These are phyloP conservation scores for Chondrilla cf. caribensis DNA, from an alignment of 37 sponge, comb jelly and placozoan species.

Conservation along the genomic window DNA sequence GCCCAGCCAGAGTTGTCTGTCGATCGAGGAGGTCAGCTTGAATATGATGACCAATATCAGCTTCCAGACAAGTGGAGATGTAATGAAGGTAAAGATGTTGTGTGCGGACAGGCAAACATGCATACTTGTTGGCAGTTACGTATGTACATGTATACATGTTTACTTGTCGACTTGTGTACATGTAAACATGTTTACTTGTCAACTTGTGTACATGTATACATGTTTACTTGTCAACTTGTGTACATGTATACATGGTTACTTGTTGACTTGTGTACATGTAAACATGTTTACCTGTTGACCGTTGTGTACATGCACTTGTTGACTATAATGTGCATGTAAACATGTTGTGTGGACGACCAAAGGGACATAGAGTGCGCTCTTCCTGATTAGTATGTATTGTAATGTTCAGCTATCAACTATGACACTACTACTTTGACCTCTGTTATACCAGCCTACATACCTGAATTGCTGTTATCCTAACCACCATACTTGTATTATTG, in stretches of 20 bases:
- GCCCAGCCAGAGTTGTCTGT: slow-evolving; percentile 10
- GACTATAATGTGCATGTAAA: too few relatives aligned
- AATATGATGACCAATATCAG: slow-evolving; percentile 41
- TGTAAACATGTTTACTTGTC: not conserved
- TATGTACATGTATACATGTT: not conserved
- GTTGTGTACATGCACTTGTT: too few relatives aligned
- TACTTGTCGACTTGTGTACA: not conserved
- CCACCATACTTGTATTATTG: too few relatives aligned
- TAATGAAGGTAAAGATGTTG: slow-evolving; percentile 29
- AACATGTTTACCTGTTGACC: not conserved
- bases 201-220: not conserved
- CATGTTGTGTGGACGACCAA: too few relatives aligned
- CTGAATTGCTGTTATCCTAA: too few relatives aligned
- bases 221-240: not conserved
- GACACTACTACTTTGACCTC: too few relatives aligned
- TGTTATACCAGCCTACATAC: too few relatives aligned
- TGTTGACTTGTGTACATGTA: not conserved
- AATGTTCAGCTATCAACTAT: too few relatives aligned
- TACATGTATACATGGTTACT: not conserved
- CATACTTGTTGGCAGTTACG: not conserved
- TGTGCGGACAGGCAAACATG: too few relatives aligned
- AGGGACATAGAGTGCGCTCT: too few relatives aligned
- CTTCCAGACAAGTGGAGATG: slow-evolving; percentile 40
- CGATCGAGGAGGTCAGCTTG: slow-evolving; percentile 56
- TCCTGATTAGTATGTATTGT: too few relatives aligned